Conservation (phyloP, 2,797 vertebrate species). For the Schizopygopsis malacanthus region DNA sequence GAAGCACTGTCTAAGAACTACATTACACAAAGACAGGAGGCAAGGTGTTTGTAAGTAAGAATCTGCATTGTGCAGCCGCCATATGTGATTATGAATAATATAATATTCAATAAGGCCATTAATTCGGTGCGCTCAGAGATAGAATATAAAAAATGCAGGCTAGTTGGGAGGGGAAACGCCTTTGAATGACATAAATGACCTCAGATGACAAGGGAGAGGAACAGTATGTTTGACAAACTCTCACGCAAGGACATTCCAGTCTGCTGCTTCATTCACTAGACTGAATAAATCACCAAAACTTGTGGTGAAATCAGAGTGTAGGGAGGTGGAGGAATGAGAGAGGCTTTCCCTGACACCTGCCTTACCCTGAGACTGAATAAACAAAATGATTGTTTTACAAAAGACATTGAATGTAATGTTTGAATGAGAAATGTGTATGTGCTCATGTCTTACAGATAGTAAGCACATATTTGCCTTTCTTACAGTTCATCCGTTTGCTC, state of each 20-base stretch:
- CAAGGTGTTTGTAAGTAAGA: background rate
- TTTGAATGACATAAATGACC: background rate
- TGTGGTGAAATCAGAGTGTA: background rate
- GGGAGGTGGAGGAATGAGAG: background rate
- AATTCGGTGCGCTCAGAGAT: background rate
- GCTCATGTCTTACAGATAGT: background rate
- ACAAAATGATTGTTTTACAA: background rate
- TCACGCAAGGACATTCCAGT: background rate
- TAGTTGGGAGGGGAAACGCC: background rate
- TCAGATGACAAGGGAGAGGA: background rate
- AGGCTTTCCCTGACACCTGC: background rate
- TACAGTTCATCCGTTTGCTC: background rate
- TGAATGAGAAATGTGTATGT: background rate
- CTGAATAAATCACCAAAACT: background rate
- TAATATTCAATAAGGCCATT: background rate
- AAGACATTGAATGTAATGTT: background rate
- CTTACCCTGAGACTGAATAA: background rate
- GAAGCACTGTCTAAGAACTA: background rate
- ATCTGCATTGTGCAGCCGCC: background rate
- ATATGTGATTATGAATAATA: constrained; percentile 8
- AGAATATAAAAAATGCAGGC: background rate
- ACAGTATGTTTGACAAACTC: constrained; percentile 1
- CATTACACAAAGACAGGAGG: background rate
- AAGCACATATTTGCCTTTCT: background rate
- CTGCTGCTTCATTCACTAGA: background rate